Evolutionary conservation across 1,140 invertebrate genomes (phyloP).

Genomic region (Brachionus koreanus): DNA sequence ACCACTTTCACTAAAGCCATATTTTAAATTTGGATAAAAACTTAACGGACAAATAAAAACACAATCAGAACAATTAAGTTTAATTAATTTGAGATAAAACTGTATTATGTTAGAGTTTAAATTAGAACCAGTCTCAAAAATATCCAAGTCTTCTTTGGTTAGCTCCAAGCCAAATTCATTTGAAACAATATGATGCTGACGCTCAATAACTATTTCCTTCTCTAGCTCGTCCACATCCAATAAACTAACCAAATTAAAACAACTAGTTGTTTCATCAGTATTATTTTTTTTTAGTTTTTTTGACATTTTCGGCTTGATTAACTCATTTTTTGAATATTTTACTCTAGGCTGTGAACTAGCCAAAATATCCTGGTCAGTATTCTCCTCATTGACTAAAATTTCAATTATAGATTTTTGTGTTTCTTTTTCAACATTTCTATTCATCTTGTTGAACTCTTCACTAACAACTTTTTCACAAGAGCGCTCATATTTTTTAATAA

Average conservation of each 20-base stretch:
- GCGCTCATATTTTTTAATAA: conserved; percentile 4
- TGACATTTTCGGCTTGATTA: conserved; percentile 12
- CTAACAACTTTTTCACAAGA: not conserved
- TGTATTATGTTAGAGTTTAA: conserved; percentile 7
- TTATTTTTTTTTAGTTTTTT: not conserved
- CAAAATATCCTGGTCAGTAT: not conserved
- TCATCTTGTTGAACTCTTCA: not conserved
- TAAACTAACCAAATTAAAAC: conserved; percentile 22
- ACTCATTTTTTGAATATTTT: not conserved
- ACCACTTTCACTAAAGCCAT: conserved; percentile 2
- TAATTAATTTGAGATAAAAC: conserved; percentile 30
- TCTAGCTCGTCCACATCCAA: conserved; percentile 2
- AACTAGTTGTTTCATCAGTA: not conserved
- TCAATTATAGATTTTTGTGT: not conserved
- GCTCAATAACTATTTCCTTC: conserved; percentile 31
- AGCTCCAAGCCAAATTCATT: conserved; percentile 23
- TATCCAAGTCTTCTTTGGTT: conserved; percentile 34
- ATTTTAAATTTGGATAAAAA: conserved; percentile 44
- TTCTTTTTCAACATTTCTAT: not conserved
- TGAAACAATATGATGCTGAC: conserved; percentile 2
- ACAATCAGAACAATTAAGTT: not conserved
- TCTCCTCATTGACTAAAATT: conserved; percentile 6
- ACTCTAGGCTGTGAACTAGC: not conserved
- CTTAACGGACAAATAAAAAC: conserved; percentile 24
- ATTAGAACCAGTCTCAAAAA: not conserved